These are phyloP conservation scores for Phyto melanocephala DNA, from an alignment of 2,888 invertebrate genomes.

Conservation along the genomic window DNA sequence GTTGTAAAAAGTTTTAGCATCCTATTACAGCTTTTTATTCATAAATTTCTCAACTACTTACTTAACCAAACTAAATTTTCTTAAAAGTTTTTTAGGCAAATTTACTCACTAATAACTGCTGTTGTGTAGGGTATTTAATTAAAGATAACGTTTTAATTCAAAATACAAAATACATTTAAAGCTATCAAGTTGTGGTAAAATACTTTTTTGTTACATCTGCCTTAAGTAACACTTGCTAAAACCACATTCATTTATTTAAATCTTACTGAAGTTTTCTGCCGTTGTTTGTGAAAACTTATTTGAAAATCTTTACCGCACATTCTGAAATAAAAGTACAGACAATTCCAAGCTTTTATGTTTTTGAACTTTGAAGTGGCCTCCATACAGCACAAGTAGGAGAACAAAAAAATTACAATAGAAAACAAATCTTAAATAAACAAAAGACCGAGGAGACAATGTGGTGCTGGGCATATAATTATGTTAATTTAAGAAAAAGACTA, in stretches of 20 bases:
- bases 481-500: conserved; percentile 38
- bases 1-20: too few species aligned
- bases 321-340: conserved; percentile 2
- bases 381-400: not conserved
- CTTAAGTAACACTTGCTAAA: not conserved
- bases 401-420: conserved; percentile 44
- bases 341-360: conserved; percentile 7
- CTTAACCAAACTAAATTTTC: too few species aligned
- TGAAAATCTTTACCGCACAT: conserved; percentile 8
- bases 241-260: conserved; percentile 19
- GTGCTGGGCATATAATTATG: conserved; percentile 42
- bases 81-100: too few species aligned
- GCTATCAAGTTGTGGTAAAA: not conserved
- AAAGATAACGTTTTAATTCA: not conserved
- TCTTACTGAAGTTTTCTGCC: not conserved
- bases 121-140: too few species aligned
- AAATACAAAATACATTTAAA: not conserved
- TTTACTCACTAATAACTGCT: too few species aligned
- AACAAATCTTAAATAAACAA: not conserved
- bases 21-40: too few species aligned
- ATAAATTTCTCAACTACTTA: too few species aligned
- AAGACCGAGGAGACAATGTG: conserved; percentile 38
- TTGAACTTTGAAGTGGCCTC: conserved; percentile 50
- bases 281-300: conserved; percentile 6
- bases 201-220: not conserved